phyloP scores from a whole-genome alignment of 1,140 invertebrate genomes.

The Lepidurus packardi region DNA sequence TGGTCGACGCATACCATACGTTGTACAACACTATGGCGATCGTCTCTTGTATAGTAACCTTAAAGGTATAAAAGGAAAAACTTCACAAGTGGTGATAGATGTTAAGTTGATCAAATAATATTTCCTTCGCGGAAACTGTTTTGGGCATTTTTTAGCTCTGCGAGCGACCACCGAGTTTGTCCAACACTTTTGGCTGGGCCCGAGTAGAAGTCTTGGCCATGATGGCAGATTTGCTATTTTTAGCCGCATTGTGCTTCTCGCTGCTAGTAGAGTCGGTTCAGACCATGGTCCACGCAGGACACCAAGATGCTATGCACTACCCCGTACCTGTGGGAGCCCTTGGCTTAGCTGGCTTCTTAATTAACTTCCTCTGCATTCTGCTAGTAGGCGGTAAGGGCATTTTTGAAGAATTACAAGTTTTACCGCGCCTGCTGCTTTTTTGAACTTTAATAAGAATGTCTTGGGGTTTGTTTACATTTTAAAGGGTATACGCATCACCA shows the following conservation, averaged over 20 bases:
- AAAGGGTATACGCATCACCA: slow-evolving; percentile 66
- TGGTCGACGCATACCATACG: slow-evolving; percentile 78
- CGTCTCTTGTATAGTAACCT: slow-evolving; percentile 62
- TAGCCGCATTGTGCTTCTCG: slow-evolving; percentile 76
- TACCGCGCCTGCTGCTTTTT: slow-evolving; percentile 2
- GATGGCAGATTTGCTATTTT: slow-evolving; percentile 72
- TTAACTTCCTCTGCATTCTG: slow-evolving; percentile 65
- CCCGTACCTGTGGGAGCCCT: slow-evolving; percentile 54
- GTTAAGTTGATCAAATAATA: not conserved
- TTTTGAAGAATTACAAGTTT: not conserved
- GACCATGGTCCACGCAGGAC: slow-evolving; percentile 39
- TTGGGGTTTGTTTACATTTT: slow-evolving; percentile 18
- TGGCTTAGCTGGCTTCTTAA: slow-evolving; percentile 57
- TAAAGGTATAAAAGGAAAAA: slow-evolving; percentile 55
- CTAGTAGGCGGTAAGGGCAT: slow-evolving; percentile 58
- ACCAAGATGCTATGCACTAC: slow-evolving; percentile 63
- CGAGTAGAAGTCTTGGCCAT: slow-evolving; percentile 76
- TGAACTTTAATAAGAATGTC: too few relatives aligned
- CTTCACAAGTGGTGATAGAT: not conserved
- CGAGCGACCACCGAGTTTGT: slow-evolving; percentile 57
- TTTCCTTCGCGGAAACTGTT: not conserved
- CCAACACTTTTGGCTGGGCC: slow-evolving; percentile 85
- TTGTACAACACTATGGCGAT: slow-evolving; percentile 72
- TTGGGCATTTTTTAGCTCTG: slow-evolving; percentile 43
- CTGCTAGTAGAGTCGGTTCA: slow-evolving; percentile 73